These are phyloP conservation scores for Tiaroga cobitis DNA, from an alignment of 2,797 vertebrate genomes.

Conservation along the genomic window DNA sequence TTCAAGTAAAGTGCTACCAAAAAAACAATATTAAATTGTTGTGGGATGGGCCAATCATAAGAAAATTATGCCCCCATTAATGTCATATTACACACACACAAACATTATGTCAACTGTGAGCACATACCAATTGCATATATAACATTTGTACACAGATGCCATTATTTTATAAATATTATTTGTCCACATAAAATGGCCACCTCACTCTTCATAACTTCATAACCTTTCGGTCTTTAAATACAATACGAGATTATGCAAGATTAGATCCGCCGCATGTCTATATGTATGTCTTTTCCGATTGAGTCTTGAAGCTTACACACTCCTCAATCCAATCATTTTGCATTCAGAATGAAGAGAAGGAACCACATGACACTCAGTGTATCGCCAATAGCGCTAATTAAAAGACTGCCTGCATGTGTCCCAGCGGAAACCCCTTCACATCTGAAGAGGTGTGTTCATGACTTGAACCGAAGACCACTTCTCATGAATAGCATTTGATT, in stretches of 20 bases:
- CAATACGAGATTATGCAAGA: neutral
- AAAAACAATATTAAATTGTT: neutral
- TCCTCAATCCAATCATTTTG: conserved; percentile 39
- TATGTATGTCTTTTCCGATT: neutral
- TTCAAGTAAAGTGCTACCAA: no score
- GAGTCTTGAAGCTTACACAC: neutral
- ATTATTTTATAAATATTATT: neutral
- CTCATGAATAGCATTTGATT: conserved; percentile 50
- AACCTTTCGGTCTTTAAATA: neutral
- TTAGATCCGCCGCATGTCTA: neutral
- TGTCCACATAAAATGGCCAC: neutral
- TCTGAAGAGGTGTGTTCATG: conserved; percentile 27
- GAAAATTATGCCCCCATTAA: neutral
- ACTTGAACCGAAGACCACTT: neutral
- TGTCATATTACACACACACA: neutral
- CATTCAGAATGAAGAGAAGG: conserved; percentile 33
- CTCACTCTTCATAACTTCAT: neutral
- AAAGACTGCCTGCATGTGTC: neutral
- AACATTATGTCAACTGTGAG: neutral
- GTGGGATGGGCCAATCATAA: neutral
- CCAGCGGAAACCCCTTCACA: conserved; percentile 36
- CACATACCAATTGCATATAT: neutral
- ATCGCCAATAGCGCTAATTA: conserved; percentile 36
- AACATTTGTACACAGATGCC: neutral
- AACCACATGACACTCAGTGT: conserved; percentile 11